Conservation (phyloP, 2,113 vertebrate species). For the Ifrita kowaldi region DNA sequence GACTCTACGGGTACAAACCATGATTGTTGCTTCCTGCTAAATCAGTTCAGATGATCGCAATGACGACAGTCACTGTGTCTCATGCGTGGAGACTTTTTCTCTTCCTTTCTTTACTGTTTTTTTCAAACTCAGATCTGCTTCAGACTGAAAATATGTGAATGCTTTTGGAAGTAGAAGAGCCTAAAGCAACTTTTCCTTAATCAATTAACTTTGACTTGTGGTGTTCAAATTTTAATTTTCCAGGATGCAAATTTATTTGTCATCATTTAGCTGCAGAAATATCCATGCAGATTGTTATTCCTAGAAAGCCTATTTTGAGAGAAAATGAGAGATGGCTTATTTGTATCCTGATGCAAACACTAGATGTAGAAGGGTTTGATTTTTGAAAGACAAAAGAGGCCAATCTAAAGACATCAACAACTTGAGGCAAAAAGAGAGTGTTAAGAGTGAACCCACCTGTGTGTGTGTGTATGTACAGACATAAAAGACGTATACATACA, state of each 20-base stretch:
- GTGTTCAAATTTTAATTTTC: neutral
- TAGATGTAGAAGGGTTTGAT: neutral
- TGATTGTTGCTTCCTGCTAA: neutral
- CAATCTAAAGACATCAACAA: neutral
- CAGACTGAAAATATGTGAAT: neutral
- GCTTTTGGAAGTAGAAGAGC: neutral
- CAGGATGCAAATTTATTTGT: neutral
- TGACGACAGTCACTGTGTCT: accelerated
- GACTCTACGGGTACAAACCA: neutral
- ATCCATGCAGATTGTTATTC: neutral
- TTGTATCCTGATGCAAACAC: neutral
- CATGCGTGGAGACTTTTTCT: neutral
- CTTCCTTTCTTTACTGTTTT: neutral
- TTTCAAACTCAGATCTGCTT: neutral
- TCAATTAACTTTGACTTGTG: neutral
- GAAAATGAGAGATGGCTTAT: neutral
- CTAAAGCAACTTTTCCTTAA: neutral
- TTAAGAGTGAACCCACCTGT: neutral
- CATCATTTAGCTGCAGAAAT: neutral
- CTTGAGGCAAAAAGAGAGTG: neutral
- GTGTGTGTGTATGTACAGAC: accelerated
- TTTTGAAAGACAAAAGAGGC: neutral
- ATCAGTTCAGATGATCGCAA: neutral
- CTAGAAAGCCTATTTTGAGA: neutral
- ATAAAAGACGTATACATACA: neutral